Base-by-base conservation (phyloP, 53 echinoderm and acorn worm species). In the Zoroaster sp. region DNA sequence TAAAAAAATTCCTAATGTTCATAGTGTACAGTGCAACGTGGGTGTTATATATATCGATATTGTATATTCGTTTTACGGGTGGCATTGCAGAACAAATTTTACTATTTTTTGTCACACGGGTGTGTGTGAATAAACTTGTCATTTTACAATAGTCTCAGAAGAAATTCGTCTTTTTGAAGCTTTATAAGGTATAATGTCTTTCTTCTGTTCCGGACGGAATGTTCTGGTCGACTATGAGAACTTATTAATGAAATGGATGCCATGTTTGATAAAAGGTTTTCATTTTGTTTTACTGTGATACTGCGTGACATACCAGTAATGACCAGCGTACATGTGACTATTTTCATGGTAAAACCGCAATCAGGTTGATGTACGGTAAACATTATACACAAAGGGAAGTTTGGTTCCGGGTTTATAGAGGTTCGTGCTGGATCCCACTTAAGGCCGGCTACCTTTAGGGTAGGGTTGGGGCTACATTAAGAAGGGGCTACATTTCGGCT, bases 41-140 rank as follows among this genome's bases (percentile, higher is more conserved):
- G 71, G 49, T 85, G 34, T 59, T 81, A 42, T 46, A 47, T 49
- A 45, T 69, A 39, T 37, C 53, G 31, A 66, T 67, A 42, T 35
- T 51, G 71, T 83, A 70, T 85, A 85, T 49, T 71, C 85, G 49
- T 52, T 83, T 70, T 85, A 85, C 85, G 85, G 85, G 85, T 85
- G 85, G 83, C 66, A 69, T 36, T 67, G 67, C 83, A 55, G 85
- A 85, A 47, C 85, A 85, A 85, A 85, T 10, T 83, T 85, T 85
- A 47, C 7, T 45, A 69, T 68, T 82, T 82, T 82, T 83, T 20
- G 83, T 71, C 70, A 35, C 53, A 46, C 17, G 28, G 35, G 78
- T 53, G 78, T 52, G 55, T 54, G 53, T 54, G 36, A 54, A 78
- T 81, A 32, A 59, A 18, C 28, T 70, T 70, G 49, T 69, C 52